Base-by-base conservation (phyloP, 2,888 invertebrate species). In the Tipula unca region DNA sequence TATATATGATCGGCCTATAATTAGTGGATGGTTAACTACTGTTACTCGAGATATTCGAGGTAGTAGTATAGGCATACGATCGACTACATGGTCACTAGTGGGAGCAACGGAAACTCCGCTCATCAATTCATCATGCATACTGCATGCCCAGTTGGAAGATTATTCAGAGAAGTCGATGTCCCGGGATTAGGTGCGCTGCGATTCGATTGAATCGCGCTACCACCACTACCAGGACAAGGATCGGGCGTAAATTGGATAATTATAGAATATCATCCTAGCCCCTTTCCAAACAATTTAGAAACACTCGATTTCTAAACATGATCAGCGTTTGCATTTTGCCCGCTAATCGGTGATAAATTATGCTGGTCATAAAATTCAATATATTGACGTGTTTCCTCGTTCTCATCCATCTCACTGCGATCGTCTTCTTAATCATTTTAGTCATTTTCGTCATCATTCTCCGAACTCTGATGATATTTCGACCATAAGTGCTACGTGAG, bases 401-500 rank as follows among this genome's bases (percentile, higher is more conserved):
- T 91, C 6, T 89, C 90, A 87, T 90, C 90, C 3, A 90, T 89
- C 86, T 91, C 91, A 20, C 90, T 90, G 3, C 90, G 90, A 87
- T 91, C 90, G 86, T 91, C 91, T 5, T 88, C 89, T 86, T 91
- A 90, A 86, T 91, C 91, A 10, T 88, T 89, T 86, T 90, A 90
- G 29, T 92, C 92, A 85, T 89, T 89, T 86, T 90, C 89, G 3
- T 82, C 48, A 85, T 86, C 69, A 3, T 87, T 88, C 3, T 17
- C 92, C 93, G 0, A 94, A 94, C 89, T 95, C 95, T 10, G 93
- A 93, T 87, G 93, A 94, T 89, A 94, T 93, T 86, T 94, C 91
- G 3, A 85, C 17, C 1, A 36, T 36, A 17, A 88, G 32, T n/a
- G 85, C 8, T 69, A 25, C 8, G 25, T 69, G 69, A 10, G 69